Percentiles rank a stretch among this genome's conserved stretches.
phyloP scores from a whole-genome alignment of 2,888 invertebrate genomes.

The Agonum fuliginosum region DNA sequence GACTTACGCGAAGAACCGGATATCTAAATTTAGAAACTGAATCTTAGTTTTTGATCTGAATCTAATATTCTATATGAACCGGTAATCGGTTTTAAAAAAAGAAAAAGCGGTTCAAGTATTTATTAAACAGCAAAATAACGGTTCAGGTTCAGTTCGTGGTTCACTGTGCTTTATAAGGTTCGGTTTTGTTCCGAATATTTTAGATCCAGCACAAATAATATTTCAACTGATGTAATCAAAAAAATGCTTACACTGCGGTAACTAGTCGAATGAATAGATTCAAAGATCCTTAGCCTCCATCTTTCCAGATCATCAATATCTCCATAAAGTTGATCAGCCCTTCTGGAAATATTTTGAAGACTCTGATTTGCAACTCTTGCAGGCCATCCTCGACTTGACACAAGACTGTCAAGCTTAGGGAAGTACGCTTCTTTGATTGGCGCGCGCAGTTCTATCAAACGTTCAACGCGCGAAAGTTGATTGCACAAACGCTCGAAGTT shows the following conservation, averaged over 20 bases:
- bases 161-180: no score
- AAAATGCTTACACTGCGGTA: constrained; percentile 74
- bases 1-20: no score
- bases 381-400: constrained; percentile 85
- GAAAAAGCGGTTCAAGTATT: no score
- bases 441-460: constrained; percentile 79
- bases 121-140: no score
- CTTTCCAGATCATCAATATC: constrained; percentile 83
- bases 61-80: no score
- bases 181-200: no score
- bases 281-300: constrained; percentile 84
- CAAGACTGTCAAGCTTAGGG: constrained; percentile 87
- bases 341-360: constrained; percentile 80
- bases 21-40: no score
- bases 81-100: no score
- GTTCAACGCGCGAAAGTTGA: constrained; percentile 78
- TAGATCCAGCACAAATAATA: background rate
- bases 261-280: constrained; percentile 81
- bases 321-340: constrained; percentile 79
- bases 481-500: constrained; percentile 86
- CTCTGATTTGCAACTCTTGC: constrained; percentile 78
- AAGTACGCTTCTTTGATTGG: constrained; percentile 88
- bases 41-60: no score
- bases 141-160: no score
- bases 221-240: constrained; percentile 42